Percentiles rank a stretch among this genome's conserved stretches.
These are phyloP conservation scores for Siniperca scherzeri DNA, from an alignment of 2,797 vertebrate genomes.

Conservation along the genomic window DNA sequence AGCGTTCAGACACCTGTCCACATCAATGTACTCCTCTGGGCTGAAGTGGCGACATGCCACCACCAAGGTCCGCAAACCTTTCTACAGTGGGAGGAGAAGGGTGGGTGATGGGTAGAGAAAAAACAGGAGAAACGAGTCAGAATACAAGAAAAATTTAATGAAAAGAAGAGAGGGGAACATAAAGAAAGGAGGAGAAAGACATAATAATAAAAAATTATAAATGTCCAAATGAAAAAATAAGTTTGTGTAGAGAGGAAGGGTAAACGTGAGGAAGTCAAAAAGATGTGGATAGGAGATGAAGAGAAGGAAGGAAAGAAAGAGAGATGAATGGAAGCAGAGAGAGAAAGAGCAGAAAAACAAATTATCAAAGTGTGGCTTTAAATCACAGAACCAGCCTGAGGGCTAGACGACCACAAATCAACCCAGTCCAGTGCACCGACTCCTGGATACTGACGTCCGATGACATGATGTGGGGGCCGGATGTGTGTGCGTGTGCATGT, in stretches of 20 bases:
- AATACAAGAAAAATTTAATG: neutral
- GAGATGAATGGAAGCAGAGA: neutral
- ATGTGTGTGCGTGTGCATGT: conserved; percentile 19
- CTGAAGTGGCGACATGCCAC: conserved; percentile 94
- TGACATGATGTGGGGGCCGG: conserved; percentile 33
- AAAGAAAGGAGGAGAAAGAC: neutral
- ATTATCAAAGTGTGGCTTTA: conserved; percentile 51
- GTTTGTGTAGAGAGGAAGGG: neutral
- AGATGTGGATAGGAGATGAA: neutral
- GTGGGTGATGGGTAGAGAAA: neutral
- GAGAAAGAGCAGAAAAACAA: conserved; percentile 37
- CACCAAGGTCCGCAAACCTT: conserved; percentile 96
- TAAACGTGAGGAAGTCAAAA: neutral
- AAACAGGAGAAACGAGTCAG: neutral
- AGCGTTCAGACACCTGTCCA: conserved; percentile 88
- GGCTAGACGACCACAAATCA: conserved; percentile 66
- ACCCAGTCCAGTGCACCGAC: conserved; percentile 30
- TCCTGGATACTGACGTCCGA: conserved; percentile 37
- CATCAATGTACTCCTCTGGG: conserved; percentile 89
- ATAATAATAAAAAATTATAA: neutral
- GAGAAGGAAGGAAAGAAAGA: neutral
- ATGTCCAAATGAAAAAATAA: neutral
- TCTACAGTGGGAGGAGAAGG: conserved; percentile 79
- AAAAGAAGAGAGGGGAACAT: neutral
- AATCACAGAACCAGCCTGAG: conserved; percentile 52